phyloP scores from a whole-genome alignment of 2,113 vertebrate genomes.

The Hydrolagus affinis region DNA sequence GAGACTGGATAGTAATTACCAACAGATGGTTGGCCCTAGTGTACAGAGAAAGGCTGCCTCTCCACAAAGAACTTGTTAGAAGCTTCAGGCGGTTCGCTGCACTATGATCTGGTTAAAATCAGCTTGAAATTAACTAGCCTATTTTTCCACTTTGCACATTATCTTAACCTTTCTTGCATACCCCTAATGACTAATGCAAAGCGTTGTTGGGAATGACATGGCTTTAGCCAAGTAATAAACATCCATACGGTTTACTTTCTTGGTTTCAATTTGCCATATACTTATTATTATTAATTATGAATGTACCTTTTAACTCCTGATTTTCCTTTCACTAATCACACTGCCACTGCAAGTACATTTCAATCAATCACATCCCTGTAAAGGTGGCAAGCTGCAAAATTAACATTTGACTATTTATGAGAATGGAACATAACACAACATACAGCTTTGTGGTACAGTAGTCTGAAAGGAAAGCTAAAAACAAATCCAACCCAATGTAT shows the following conservation, averaged over 20 bases:
- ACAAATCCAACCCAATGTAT: not conserved
- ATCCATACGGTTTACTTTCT: not conserved
- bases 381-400: not conserved
- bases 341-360: not conserved
- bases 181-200: conserved; percentile 42
- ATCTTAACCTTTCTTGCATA: conserved; percentile 48
- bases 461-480: not conserved
- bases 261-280: not conserved
- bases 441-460: not conserved
- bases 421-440: not conserved
- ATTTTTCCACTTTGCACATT: conserved; percentile 48
- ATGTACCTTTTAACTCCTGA: not conserved
- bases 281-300: not conserved
- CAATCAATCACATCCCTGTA: not conserved
- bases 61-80: conserved; percentile 35
- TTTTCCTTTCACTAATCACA: not conserved
- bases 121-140: conserved; percentile 44
- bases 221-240: not conserved
- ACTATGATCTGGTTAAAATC: conserved; percentile 45
- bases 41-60: conserved; percentile 36
- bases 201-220: conserved; percentile 36
- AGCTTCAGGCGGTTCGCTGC: conserved; percentile 40
- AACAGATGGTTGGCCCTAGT: conserved; percentile 77
- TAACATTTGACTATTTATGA: not conserved
- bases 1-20: conserved; percentile 85